Conservation (phyloP, 2,888 invertebrate species). For the Cryptophagus acutangulus region DNA sequence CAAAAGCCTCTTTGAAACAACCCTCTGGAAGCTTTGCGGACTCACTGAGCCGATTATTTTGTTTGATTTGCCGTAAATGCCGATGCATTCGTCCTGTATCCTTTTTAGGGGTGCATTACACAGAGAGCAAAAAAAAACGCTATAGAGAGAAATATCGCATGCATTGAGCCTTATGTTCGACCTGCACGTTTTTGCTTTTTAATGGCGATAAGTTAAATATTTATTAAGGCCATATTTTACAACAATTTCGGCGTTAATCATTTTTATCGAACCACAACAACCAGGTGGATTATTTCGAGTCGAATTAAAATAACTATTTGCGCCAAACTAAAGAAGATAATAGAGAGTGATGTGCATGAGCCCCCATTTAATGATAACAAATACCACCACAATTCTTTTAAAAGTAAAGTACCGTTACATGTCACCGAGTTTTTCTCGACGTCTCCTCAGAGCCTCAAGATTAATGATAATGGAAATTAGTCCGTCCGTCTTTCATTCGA, state of each 20-base stretch:
- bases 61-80: slow-evolving; percentile 33
- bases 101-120: slow-evolving; percentile 3
- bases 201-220: slow-evolving; percentile 25
- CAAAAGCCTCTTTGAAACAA: slow-evolving; percentile 15
- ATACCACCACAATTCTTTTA: too few species aligned
- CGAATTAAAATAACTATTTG: too few species aligned
- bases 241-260: slow-evolving; percentile 28
- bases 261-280: too few species aligned
- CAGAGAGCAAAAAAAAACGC: slow-evolving; percentile 4
- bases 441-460: background rate
- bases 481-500: background rate
- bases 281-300: too few species aligned
- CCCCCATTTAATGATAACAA: too few species aligned
- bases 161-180: slow-evolving; percentile 19
- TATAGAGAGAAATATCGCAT: slow-evolving; percentile 21
- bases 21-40: slow-evolving; percentile 20
- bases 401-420: too few species aligned
- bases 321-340: too few species aligned
- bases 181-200: slow-evolving; percentile 20
- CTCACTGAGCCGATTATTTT: slow-evolving; percentile 32
- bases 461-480: slow-evolving; percentile 4
- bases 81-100: slow-evolving; percentile 27
- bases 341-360: too few species aligned
- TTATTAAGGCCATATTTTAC: slow-evolving; percentile 24
- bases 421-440: background rate